phyloP scores from a whole-genome alignment of 2,888 invertebrate genomes.

The Dolichopus griseipennis region DNA sequence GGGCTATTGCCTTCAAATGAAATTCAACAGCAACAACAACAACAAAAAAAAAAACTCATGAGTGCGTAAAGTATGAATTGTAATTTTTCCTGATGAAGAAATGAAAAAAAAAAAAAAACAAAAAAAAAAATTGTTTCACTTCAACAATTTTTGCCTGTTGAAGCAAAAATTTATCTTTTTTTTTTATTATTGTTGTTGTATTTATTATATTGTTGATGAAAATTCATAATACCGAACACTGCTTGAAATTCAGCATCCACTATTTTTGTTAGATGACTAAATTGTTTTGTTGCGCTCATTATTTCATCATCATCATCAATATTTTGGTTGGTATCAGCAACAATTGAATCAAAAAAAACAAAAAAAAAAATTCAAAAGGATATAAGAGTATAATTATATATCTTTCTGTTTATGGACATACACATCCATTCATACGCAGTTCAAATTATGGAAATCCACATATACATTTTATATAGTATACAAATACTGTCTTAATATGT shows the following conservation, averaged over 20 bases:
- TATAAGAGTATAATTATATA: no score
- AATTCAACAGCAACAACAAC: no score
- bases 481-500: no score
- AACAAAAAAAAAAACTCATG: not conserved
- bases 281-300: not conserved
- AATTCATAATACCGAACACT: not conserved
- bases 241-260: not conserved
- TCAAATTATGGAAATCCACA: no score
- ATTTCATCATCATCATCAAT: not conserved
- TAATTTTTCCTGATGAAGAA: not conserved
- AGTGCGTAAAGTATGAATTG: constrained; percentile 1
- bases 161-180: not conserved
- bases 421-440: no score
- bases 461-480: no score
- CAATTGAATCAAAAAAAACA: no score
- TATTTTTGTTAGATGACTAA: not conserved
- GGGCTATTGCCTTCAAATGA: constrained; percentile 1
- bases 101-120: not conserved
- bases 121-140: not conserved
- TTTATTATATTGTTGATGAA: no score
- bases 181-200: not conserved
- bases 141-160: constrained; percentile 6
- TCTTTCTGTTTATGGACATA: no score
- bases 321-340: no score
- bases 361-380: no score